Percentiles rank a stretch among this genome's conserved stretches.
phyloP scores from a whole-genome alignment of 2,888 invertebrate genomes.

The Archips crataeganus region DNA sequence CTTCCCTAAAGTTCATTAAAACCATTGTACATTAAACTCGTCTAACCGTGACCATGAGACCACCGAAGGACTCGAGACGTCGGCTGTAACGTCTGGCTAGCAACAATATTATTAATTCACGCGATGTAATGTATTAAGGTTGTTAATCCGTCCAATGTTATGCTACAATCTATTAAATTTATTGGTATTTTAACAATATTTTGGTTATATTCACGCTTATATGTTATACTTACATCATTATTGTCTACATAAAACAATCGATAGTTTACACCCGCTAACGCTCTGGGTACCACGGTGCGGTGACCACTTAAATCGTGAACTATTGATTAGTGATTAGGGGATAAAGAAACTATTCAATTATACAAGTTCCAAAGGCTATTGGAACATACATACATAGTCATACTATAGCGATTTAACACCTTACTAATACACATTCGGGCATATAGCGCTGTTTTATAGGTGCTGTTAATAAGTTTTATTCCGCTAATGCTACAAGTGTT shows the following conservation, averaged over 20 bases:
- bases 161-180: background rate
- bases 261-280: slow-evolving; percentile 28
- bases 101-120: slow-evolving; percentile 7
- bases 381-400: background rate
- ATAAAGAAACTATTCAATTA: background rate
- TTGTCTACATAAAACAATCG: slow-evolving; percentile 29
- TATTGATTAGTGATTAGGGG: slow-evolving; percentile 18
- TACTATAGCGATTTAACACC: background rate
- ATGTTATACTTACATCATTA: background rate
- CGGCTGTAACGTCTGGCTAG: background rate
- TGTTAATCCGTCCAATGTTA: background rate
- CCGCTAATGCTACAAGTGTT: no score
- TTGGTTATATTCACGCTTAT: slow-evolving; percentile 1
- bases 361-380: background rate
- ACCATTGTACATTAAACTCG: background rate
- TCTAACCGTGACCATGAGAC: slow-evolving; percentile 6
- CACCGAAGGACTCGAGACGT: slow-evolving; percentile 9
- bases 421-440: background rate
- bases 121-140: background rate
- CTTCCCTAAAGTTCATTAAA: background rate
- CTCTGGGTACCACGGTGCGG: slow-evolving; percentile 18
- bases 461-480: no score
- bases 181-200: background rate
- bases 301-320: slow-evolving; percentile 31
- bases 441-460: no score